Percentiles rank a stretch among this genome's conserved stretches.
Conservation (phyloP, 2,797 vertebrate species). For the Nothura maculosa region DNA sequence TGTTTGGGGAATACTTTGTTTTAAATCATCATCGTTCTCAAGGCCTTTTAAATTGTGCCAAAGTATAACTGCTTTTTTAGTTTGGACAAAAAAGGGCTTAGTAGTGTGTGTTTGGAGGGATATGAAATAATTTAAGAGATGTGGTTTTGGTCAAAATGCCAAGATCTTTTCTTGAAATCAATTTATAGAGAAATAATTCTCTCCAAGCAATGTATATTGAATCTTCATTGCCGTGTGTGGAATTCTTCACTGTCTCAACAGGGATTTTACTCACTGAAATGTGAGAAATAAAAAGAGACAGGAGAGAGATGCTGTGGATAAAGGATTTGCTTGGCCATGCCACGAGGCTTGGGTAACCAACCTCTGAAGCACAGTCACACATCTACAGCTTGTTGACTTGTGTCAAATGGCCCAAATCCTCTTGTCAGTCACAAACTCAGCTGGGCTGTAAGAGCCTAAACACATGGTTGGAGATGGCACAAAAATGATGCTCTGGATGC, state of each 20-base stretch:
- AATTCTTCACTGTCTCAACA: constrained; percentile 33
- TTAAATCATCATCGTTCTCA: constrained; percentile 55
- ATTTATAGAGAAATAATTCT: constrained; percentile 67
- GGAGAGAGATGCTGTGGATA: not conserved
- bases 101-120: constrained; percentile 27
- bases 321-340: not conserved
- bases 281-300: not conserved
- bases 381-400: not conserved
- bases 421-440: not conserved
- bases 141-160: constrained; percentile 61
- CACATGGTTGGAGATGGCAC: not conserved
- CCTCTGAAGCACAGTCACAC: not conserved
- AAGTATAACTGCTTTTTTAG: constrained; percentile 39
- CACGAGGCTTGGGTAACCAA: not conserved
- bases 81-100: constrained; percentile 63
- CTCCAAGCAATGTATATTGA: constrained; percentile 25
- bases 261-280: not conserved
- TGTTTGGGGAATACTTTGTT: constrained; percentile 62
- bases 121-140: constrained; percentile 61
- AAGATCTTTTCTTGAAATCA: constrained; percentile 57
- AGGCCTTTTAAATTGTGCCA: constrained; percentile 70
- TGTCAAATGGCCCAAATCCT: not conserved
- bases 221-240: constrained; percentile 36
- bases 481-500: accelerated
- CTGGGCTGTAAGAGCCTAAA: not conserved